phyloP scores from a whole-genome alignment of 2,113 vertebrate species.

The Todiramphus chloris region DNA sequence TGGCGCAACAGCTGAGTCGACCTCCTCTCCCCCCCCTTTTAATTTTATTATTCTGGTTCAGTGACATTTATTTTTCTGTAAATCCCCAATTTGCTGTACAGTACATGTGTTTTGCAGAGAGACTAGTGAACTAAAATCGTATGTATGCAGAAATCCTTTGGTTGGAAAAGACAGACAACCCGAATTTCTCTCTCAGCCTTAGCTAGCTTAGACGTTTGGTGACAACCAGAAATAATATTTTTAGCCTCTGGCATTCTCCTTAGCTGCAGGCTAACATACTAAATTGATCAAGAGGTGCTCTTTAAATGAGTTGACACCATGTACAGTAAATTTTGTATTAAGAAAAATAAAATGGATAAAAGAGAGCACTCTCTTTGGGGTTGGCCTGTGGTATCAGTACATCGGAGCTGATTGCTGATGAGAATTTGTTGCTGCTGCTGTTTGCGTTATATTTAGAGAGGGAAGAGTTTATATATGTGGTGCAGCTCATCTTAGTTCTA shows the following conservation, averaged over 20 bases:
- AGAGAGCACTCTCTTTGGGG: background rate
- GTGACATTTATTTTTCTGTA: background rate
- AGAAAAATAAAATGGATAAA: background rate
- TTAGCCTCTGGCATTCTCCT: background rate
- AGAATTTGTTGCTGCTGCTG: background rate
- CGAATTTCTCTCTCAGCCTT: background rate
- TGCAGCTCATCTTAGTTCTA: background rate
- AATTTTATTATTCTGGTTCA: constrained; percentile 1
- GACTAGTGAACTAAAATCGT: background rate
- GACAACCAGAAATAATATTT: background rate
- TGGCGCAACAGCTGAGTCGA: background rate
- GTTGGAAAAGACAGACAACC: background rate
- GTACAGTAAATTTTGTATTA: background rate
- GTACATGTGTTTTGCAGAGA: background rate
- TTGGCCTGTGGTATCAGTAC: background rate
- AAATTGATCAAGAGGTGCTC: background rate
- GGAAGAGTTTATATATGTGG: background rate
- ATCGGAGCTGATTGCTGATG: background rate
- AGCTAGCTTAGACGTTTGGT: background rate
- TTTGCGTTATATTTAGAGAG: background rate
- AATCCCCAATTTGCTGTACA: background rate
- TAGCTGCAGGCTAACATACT: background rate
- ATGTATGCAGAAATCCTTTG: background rate
- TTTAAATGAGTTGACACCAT: background rate
- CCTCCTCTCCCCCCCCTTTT: background rate